Evolutionary conservation across 30 jellyfish, hydroid and myxozoan genomes (phyloP).

Genomic region (Aurelia aurita): DNA sequence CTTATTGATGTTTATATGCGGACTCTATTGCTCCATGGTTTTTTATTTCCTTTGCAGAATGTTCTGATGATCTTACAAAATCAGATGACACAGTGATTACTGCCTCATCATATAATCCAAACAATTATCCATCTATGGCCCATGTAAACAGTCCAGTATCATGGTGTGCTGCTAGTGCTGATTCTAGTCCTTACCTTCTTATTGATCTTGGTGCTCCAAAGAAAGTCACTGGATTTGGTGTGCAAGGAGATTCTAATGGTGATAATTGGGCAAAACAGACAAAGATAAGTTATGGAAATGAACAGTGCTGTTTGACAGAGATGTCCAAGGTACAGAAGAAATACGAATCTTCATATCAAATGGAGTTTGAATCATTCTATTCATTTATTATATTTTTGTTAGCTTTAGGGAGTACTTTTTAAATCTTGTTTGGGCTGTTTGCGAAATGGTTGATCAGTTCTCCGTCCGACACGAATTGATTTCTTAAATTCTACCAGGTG

Average conservation of each 20-base stretch:
- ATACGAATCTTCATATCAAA: not conserved
- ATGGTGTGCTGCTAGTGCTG: conserved; percentile 34
- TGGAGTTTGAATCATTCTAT: too few relatives aligned
- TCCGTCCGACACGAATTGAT: too few relatives aligned
- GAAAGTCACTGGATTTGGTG: conserved; percentile 47
- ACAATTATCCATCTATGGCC: conserved; percentile 1
- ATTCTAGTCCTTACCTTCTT: conserved; percentile 13
- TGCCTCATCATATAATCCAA: conserved; percentile 39
- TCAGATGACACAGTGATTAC: conserved; percentile 3
- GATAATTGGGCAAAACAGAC: conserved; percentile 52
- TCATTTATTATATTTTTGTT: too few relatives aligned
- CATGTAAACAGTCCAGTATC: conserved; percentile 1
- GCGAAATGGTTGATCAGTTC: too few relatives aligned
- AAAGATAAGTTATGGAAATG: conserved; percentile 39
- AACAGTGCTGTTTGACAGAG: not conserved
- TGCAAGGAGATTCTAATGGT: conserved; percentile 62
- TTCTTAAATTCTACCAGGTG: too few relatives aligned
- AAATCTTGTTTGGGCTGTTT: too few relatives aligned
- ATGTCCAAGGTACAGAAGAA: not conserved
- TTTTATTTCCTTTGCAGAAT: conserved; percentile 9
- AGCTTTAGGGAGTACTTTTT: too few relatives aligned
- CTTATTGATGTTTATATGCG: too few relatives aligned
- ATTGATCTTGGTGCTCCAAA: conserved; percentile 32
- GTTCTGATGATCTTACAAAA: conserved; percentile 52
- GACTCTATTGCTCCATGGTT: too few relatives aligned